Percentiles rank a stretch among this genome's conserved stretches.
These are phyloP conservation scores for Drosophila ananassae DNA, from an alignment of 1,140 invertebrate genomes.

Conservation along the genomic window DNA sequence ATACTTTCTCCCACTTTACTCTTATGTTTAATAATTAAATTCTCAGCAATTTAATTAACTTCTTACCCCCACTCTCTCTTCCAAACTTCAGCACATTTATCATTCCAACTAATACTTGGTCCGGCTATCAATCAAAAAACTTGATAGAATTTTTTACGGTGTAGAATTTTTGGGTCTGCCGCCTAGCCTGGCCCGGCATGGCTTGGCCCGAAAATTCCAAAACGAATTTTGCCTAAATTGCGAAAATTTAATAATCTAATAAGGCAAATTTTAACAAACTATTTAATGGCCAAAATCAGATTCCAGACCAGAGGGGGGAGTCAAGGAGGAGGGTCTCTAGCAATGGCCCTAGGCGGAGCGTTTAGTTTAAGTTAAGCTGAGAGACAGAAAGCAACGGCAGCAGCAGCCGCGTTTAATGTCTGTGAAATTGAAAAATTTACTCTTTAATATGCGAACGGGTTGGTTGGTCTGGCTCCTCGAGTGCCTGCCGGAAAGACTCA, in stretches of 20 bases:
- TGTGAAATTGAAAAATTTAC: slow-evolving; percentile 82
- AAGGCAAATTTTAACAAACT: slow-evolving; percentile 82
- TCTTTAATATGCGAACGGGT: slow-evolving; percentile 80
- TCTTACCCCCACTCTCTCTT: not conserved
- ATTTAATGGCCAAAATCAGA: slow-evolving; percentile 75
- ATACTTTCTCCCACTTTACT: slow-evolving; percentile 7
- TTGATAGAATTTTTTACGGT: slow-evolving; percentile 16
- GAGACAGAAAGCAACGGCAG: slow-evolving; percentile 41
- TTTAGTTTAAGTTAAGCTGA: slow-evolving; percentile 66
- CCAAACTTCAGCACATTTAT: slow-evolving; percentile 28
- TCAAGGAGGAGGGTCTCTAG: slow-evolving; percentile 15
- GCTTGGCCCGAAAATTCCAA: slow-evolving; percentile 48
- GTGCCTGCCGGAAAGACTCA: slow-evolving; percentile 70
- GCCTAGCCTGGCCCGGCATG: not conserved
- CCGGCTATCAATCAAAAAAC: slow-evolving; percentile 30
- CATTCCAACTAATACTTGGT: slow-evolving; percentile 16
- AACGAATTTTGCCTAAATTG: slow-evolving; percentile 78
- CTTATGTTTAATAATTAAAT: slow-evolving; percentile 2
- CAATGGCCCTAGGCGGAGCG: slow-evolving; percentile 65
- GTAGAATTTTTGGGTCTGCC: slow-evolving; percentile 4
- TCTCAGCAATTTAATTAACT: slow-evolving; percentile 29
- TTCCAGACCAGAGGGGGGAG: slow-evolving; percentile 42
- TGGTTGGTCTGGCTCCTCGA: slow-evolving; percentile 24
- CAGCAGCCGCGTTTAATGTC: slow-evolving; percentile 77
- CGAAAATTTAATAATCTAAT: slow-evolving; percentile 82